A percentile compares a stretch with the other conserved stretches of the same genome.
Conservation (phyloP, 1,140 invertebrate genomes). For the Armadillidium nasatum region DNA sequence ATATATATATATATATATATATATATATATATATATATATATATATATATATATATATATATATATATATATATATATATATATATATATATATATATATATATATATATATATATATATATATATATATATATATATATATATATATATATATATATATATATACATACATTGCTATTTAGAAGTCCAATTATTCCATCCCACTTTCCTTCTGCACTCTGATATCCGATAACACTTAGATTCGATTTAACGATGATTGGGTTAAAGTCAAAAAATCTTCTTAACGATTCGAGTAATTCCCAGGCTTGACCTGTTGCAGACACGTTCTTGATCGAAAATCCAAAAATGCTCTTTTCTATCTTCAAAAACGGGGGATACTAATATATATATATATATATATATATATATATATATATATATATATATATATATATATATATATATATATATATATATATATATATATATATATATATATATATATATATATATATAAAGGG, state of each 20-base stretch:
- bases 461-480: no score
- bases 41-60: no score
- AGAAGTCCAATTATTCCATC: not conserved
- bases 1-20: not conserved
- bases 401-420: no score
- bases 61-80: no score
- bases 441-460: no score
- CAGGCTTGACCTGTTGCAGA: constrained; percentile 66
- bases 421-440: no score
- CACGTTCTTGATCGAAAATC: constrained; percentile 6
- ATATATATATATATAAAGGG: no score
- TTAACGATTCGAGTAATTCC: constrained; percentile 63
- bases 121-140: constrained; percentile 6
- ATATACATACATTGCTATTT: not conserved
- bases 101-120: not conserved
- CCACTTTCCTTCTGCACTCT: not conserved
- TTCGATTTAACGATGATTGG: not conserved
- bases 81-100: not conserved
- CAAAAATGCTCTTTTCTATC: not conserved
- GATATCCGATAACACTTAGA: not conserved
- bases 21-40: not conserved
- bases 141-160: not conserved
- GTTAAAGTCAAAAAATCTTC: constrained; percentile 62
- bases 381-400: not conserved
- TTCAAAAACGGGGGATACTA: constrained; percentile 40